Evolutionary conservation across 92 coral and sea anemone genomes (phyloP), one percentile per base, ranked within the genome.

Genomic region (Parazoanthus atlanticus): DNA sequence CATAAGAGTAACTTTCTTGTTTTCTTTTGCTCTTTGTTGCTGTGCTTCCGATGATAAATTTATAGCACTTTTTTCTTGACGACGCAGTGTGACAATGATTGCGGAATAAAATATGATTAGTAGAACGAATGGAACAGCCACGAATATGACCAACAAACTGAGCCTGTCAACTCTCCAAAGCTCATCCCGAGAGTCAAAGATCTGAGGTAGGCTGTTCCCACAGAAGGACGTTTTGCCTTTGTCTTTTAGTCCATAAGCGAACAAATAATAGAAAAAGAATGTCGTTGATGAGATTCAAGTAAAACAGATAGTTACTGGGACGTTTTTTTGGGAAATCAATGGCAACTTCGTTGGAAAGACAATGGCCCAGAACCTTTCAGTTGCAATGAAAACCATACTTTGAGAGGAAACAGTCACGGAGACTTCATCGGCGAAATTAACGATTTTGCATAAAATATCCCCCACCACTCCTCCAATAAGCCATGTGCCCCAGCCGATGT

Each of bases 101-200:
- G 31, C 79, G 4, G 78, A 36, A 31, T 69, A 69, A 30, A 84
- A 69, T 17, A 32, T 54, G 29, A 70, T 12, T 26, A 67, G 30
- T 34, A 78, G 65, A 3, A 78, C 23, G 17, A 78, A 78, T 2
- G 82, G 82, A 12, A 43, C 33, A 28, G 19, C 23, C 0, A 78
- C 82, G 38, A 78, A 78, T 2, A 78, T 61, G 0, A n/a, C 66
- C 36, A 78, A 33, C 32, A 78, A 11, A 26, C 32, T 43, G 21
- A 78, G 61, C 56, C 82, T 47, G 25, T 78, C 82, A n/a, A 78
- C 82, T 46, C 82, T 26, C 82, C 82, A 78, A 26, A 78, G 66
- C 21, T 78, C 82, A 25, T 78, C 36, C 65, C 66, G 58, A 7
- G 82, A n/a, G 58, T 43, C 33, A 19, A 78, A 78, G 36, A 78